Evolutionary conservation across 2,888 invertebrate species (phyloP), one percentile per base, ranked within the genome.

Genomic region (Acanthoscelides obtectus): DNA sequence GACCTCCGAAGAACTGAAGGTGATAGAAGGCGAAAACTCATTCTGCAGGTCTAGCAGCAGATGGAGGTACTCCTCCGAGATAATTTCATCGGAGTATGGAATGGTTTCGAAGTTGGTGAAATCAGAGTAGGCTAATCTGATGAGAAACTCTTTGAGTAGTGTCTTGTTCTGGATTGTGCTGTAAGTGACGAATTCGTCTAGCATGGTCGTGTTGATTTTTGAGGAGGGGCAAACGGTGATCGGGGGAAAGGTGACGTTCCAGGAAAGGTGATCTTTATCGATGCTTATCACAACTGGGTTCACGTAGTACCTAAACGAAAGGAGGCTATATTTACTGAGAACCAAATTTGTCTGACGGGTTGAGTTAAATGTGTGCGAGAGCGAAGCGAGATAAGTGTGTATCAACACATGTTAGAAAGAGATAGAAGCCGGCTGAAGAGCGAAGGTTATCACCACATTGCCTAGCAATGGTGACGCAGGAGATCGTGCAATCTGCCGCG

Each of bases 271-370:
- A 81, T 92, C 91, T 1, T 92, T 87, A 82, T 92, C 92, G 90
- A 92, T 92, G 22, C 92, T 91, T 27, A 92, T 89, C 4, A 92
- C 92, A 66, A 91, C 91, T 0, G 92, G 92, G 5, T 91, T 92
- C 66, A 89, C 90, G 82, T 90, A 90, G 81, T 91, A 92, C 83
- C 79, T 75, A 45, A 12, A 17, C 1, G 1, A 45, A 45, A 12
- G 17, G n/a, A n/a, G n/a, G n/a, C n/a, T n/a, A n/a, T n/a, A n/a
- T n/a, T n/a, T n/a, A n/a, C n/a, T n/a, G n/a, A n/a, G n/a, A n/a
- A n/a, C n/a, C n/a, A n/a, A n/a, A n/a, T n/a, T n/a, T n/a, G n/a
- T n/a, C n/a, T n/a, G n/a, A n/a, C n/a, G n/a, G n/a, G n/a, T n/a
- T n/a, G n/a, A n/a, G n/a, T n/a, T n/a, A n/a, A n/a, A n/a, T n/a